Evolutionary conservation across 2,113 vertebrate genomes (phyloP), one percentile per base, ranked within the genome.

Genomic region (Seriola dumerili): DNA sequence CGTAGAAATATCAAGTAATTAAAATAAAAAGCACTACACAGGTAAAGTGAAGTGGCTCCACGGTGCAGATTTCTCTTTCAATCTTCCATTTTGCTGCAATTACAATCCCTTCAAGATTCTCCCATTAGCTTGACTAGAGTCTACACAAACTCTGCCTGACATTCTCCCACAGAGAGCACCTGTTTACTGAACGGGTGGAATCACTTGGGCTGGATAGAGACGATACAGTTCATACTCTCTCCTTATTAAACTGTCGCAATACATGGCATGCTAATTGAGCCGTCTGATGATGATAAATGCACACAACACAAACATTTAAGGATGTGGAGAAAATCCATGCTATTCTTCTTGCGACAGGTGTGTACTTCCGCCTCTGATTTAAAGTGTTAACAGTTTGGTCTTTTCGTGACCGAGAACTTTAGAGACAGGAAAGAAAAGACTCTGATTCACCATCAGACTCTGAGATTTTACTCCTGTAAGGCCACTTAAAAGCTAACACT

Each of bases 331-430:
- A 84, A 69, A 64, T 38, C 54, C 46, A 57, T 70, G 80, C 42
- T 83, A 42, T 70, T 85, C 38, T 34, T 66, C 58, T 29, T 64
- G 62, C 72, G 85, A 83, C 88, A 81, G 55, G 62, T 86, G 85
- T 88, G 62, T 67, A 76, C 46, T 7, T 44, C 71, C 80, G 62
- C 25, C 59, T 76, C 34, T 92, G 88, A 93, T 80, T 91, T 88
- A 88, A 86, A 76, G 66, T 72, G 78, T 86, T 81, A 90, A 89
- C 79, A 79, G 4, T 57, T 57, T 29, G 76, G 8, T 17, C 25
- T 66, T 57, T 76, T 77, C 32, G 64, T 58, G 48, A 40, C 7
- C 13, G 21, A 83, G 42, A 34, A 23, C 21, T 75, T 86, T n/a
- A 38, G 29, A 89, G 70, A 55, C 23, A 61, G 48, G 61, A 76